Evolutionary conservation across 92 coral and sea anemone genomes (phyloP).

Genomic region (Bergia sp.): DNA sequence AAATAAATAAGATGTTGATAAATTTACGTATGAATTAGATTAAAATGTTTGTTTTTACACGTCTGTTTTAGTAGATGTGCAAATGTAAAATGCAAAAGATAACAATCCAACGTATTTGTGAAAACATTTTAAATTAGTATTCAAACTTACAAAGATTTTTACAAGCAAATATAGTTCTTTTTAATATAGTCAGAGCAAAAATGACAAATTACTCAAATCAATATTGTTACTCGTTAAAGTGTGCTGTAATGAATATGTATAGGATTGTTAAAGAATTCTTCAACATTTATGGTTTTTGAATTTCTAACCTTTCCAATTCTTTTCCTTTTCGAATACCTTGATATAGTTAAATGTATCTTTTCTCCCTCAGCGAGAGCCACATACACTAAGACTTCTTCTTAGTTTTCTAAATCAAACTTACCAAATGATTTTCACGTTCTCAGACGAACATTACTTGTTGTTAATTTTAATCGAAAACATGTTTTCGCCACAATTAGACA

Average conservation of each 20-base stretch:
- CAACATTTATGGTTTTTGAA: not conserved
- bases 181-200: not conserved
- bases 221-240: not conserved
- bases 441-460: not conserved
- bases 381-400: not conserved
- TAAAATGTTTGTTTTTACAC: not conserved
- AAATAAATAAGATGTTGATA: not conserved
- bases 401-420: not conserved
- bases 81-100: not conserved
- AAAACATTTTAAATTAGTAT: too few relatives aligned
- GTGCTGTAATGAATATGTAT: not conserved
- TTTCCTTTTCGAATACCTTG: too few relatives aligned
- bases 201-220: not conserved
- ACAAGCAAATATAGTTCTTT: not conserved
- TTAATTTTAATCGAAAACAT: too few relatives aligned
- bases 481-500: not conserved
- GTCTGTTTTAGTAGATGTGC: not conserved
- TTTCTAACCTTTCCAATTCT: not conserved
- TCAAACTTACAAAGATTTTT: not conserved
- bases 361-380: not conserved
- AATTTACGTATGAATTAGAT: not conserved
- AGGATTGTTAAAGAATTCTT: not conserved
- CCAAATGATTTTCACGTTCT: not conserved
- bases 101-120: not conserved
- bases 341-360: too few relatives aligned